Conservation (phyloP, 2,888 invertebrate genomes). For the Atethmia centrago region DNA sequence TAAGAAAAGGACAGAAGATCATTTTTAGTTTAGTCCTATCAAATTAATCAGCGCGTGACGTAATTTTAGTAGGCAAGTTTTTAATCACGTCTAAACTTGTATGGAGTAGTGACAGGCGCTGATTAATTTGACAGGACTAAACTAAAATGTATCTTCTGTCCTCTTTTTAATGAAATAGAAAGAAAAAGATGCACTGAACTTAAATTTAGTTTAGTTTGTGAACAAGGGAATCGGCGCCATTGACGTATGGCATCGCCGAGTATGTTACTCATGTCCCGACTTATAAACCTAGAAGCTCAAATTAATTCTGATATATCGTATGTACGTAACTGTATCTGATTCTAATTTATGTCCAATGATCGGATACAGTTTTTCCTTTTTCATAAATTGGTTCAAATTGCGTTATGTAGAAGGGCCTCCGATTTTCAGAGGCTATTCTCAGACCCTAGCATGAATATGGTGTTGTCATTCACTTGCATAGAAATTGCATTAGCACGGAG, state of each 20-base stretch:
- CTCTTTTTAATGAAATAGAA: no score
- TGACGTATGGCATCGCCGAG: conserved; percentile 22
- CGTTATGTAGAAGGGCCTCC: not conserved
- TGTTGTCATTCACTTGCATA: not conserved
- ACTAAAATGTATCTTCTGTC: no score
- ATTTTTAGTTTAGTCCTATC: no score
- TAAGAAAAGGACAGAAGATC: no score
- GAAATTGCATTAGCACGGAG: not conserved
- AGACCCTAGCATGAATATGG: not conserved
- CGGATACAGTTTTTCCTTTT: not conserved
- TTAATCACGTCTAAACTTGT: no score
- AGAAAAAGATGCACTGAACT: no score
- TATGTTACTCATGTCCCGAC: conserved; percentile 18
- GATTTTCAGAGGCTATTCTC: not conserved
- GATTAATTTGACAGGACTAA: no score
- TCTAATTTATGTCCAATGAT: conserved; percentile 34
- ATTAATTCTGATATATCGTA: conserved; percentile 34
- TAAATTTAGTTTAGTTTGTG: no score
- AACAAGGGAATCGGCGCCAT: no score
- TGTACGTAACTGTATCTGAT: conserved; percentile 8
- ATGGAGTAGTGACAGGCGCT: no score
- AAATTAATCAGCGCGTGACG: no score
- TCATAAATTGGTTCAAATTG: not conserved
- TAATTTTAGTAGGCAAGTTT: no score
- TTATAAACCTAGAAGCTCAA: conserved; percentile 36